phyloP scores from a whole-genome alignment of 2,113 vertebrate genomes.

The Macaca fascicularis region T2T-MFA8v1.1 NC_088379.1:157430501-157431000 shows the following conservation, averaged over 20 bases:
- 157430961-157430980: background rate
- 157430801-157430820: background rate
- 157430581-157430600: background rate
- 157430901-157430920: background rate
- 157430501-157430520: background rate
- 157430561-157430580: background rate
- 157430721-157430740: background rate
- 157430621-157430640: background rate
- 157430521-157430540: background rate
- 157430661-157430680: background rate
- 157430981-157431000: background rate
- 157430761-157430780: background rate
- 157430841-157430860: background rate
- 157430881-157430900: constrained; percentile 9
- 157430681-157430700: constrained; percentile 6
- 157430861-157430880: background rate
- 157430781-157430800: background rate
- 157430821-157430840: background rate
- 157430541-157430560: background rate
- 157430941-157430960: background rate
- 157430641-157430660: background rate
- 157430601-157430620: background rate
- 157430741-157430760: background rate
- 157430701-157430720: background rate
- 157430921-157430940: background rate